Percentiles rank a stretch among this genome's conserved stretches.
These are phyloP conservation scores for Hiodon tergisus DNA, from an alignment of 2,113 vertebrate genomes.

Conservation along the genomic window DNA sequence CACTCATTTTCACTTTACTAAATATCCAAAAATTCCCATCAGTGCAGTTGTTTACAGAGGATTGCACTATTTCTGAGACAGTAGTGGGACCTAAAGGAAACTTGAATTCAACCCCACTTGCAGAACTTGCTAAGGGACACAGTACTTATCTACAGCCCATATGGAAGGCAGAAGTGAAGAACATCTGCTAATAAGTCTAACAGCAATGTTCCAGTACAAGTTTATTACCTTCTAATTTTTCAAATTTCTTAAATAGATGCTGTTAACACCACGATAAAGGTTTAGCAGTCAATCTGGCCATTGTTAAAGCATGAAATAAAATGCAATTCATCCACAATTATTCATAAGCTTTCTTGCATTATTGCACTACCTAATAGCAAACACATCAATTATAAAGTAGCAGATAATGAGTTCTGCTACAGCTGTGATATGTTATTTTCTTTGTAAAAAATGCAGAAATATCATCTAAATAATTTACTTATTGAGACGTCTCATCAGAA, in stretches of 20 bases:
- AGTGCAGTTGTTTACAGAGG: background rate
- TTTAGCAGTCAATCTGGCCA: constrained; percentile 1
- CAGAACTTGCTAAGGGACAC: background rate
- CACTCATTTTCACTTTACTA: constrained; percentile 4
- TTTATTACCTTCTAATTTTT: constrained; percentile 3
- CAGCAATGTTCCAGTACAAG: background rate
- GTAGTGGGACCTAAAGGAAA: constrained; percentile 3
- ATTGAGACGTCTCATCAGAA: constrained; percentile 4
- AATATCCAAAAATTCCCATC: constrained; percentile 10
- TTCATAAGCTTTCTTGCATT: constrained; percentile 26
- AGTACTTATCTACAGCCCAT: constrained; percentile 11
- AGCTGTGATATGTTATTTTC: constrained; percentile 20
- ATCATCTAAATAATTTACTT: constrained; percentile 5
- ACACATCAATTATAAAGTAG: constrained; percentile 24
- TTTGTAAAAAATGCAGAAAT: constrained; percentile 16
- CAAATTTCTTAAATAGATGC: background rate
- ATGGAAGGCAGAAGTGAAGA: constrained; percentile 4
- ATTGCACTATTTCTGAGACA: constrained; percentile 1
- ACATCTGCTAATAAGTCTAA: background rate
- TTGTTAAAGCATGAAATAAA: constrained; percentile 17
- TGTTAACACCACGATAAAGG: constrained; percentile 16
- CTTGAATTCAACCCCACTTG: background rate
- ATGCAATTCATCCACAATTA: constrained; percentile 19
- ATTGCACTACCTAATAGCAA: constrained; percentile 20
- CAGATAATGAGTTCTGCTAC: constrained; percentile 14